Percentiles rank a stretch among this genome's conserved stretches.
Conservation (phyloP, 2,888 invertebrate genomes). For the Drosophila ezoana region DNA sequence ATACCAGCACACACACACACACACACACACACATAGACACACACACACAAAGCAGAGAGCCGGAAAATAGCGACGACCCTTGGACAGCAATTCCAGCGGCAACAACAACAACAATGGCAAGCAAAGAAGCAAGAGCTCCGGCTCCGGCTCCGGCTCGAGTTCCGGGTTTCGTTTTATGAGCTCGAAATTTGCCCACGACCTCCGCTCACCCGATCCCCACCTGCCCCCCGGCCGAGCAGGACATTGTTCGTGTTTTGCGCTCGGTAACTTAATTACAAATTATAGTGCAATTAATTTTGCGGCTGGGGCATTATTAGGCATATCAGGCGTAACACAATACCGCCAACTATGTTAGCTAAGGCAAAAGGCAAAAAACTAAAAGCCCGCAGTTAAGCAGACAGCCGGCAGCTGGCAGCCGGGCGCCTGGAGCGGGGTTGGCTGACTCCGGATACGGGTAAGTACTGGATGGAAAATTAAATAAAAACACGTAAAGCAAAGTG, state of each 20-base stretch:
- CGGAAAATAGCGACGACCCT: conserved; percentile 19
- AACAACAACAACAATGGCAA: conserved; percentile 14
- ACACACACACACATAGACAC: conserved; percentile 10
- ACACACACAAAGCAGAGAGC: conserved; percentile 16
- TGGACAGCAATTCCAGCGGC: conserved; percentile 7
- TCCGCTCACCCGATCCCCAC: background rate
- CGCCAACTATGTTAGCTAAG: conserved; percentile 34
- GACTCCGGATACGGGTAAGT: conserved; percentile 52
- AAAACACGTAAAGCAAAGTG: conserved; percentile 48
- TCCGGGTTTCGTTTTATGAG: conserved; percentile 53
- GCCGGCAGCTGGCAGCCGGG: background rate
- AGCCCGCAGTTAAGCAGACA: conserved; percentile 15
- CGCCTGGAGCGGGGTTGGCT: background rate
- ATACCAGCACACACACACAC: conserved; percentile 47
- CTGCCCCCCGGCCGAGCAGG: background rate
- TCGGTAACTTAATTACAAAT: conserved; percentile 82
- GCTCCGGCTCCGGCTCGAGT: conserved; percentile 18
- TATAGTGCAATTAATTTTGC: conserved; percentile 83
- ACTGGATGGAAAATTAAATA: conserved; percentile 63
- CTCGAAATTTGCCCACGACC: conserved; percentile 39
- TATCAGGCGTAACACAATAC: conserved; percentile 69
- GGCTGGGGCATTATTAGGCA: conserved; percentile 76
- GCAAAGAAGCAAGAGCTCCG: conserved; percentile 2
- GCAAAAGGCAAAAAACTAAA: conserved; percentile 24
- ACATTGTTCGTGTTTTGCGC: conserved; percentile 52